A percentile compares a stretch with the other conserved stretches of the same genome.
Conservation (phyloP, 1,140 invertebrate species). For the Penaeus chinensis region DNA sequence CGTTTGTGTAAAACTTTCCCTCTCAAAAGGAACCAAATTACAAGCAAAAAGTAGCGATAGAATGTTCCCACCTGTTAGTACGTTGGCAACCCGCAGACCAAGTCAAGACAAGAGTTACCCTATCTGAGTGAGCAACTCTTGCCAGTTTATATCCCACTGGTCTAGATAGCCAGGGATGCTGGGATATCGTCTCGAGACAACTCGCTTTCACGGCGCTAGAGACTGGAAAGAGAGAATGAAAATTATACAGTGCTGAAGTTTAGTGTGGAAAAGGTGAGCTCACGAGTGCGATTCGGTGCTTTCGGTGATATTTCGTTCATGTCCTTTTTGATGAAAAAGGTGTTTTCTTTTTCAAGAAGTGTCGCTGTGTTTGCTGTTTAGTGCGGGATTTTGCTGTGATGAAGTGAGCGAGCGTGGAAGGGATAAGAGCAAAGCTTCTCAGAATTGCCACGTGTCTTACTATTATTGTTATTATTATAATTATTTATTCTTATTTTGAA, state of each 20-base stretch:
- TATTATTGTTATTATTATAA: no score
- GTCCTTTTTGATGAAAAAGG: no score
- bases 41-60: conserved; percentile 42
- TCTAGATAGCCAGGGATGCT: conserved; percentile 48
- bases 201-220: not conserved
- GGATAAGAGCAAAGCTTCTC: conserved; percentile 1
- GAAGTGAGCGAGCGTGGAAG: conserved; percentile 32
- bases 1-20: not conserved
- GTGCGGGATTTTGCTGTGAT: conserved; percentile 21
- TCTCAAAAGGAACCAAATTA: not conserved
- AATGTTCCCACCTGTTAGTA: conserved; percentile 31
- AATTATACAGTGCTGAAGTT: no score
- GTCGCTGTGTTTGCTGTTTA: not conserved
- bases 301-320: no score
- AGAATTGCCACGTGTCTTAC: no score
- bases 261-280: no score
- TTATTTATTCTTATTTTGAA: no score
- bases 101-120: conserved; percentile 52
- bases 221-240: not conserved
- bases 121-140: conserved; percentile 38
- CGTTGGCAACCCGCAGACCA: conserved; percentile 38
- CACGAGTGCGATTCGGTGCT: no score
- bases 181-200: conserved; percentile 23
- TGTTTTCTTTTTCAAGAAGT: no score
- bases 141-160: conserved; percentile 51